Base-by-base conservation (phyloP, 2,113 vertebrate genomes). In the Lophochroa leadbeateri region DNA sequence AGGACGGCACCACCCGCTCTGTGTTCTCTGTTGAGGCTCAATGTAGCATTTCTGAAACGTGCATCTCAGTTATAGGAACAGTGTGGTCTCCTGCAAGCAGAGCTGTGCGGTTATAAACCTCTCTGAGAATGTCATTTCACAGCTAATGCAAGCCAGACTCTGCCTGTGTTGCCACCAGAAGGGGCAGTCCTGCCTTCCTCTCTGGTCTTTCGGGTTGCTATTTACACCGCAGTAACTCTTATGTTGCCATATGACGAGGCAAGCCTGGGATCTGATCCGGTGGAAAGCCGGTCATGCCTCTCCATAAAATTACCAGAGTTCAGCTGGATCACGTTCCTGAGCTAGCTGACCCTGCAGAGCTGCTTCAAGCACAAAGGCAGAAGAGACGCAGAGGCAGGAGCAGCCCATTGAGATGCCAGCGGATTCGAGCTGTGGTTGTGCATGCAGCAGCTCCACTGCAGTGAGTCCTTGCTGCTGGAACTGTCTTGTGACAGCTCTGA, bases 201-300 rank as follows among this genome's bases (percentile, higher is more conserved):
- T 88, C 31, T 72, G 65, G 70, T 77, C 79, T 61, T 83, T 72
- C 31, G 86, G 61, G 41, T 78, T 71, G 70, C 86, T 90, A 29
- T 53, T 90, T 90, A 63, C 76, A 67, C 7, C 0, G 50, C 80
- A 60, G 2, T 74, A 90, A 58, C 3, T 2, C 76, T 70, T 57
- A 29, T 5, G 39, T 75, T 88, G 80, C 92, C 80, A 70, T 92
- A 94, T 94, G 86, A 88, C 72, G 76, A 77, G 76, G 82, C 82
- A 60, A 68, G 83, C 64, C 68, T 86, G 68, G 31, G n/a, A 49
- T 81, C 77, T 46, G 33, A 69, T 81, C 72, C 5, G 27, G 8
- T 49, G 24, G 39, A 75, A 68, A 94, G 50, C 80, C 68, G 70
- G 41, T 70, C 63, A 46, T 13, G 35, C 37, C 68, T 19, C 39